Base-by-base conservation (phyloP, 2,113 vertebrate species). In the Ammodramus savannarum region DNA sequence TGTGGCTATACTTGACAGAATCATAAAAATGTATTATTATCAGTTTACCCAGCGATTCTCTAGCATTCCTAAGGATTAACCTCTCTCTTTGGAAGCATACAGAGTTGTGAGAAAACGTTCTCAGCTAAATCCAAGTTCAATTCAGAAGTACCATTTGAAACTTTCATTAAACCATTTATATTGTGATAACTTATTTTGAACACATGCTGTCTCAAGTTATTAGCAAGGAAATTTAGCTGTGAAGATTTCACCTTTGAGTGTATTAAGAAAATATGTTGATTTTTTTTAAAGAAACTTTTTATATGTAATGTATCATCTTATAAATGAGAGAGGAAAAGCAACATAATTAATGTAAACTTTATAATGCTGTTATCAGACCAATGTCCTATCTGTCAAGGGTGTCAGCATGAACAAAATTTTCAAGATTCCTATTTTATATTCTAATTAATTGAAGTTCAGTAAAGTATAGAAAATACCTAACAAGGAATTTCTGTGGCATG, bases 11-110 rank as follows among this genome's bases (percentile, higher is more conserved):
- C 95, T 96, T 97, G 85, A 94, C 75, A 94, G 90, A 93, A 91
- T 95, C 87, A 97, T 94, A 95, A 95, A 95, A 95, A 93, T 90
- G 78, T 95, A 93, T 75, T 94, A 97, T 94, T 97, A 94, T 91
- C 90, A 93, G 71, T 95, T 96, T 96, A 89, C 59, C 38, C 85
- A 90, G 93, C 83, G 92, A 82, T 93, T 97, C 82, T 87, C 82
- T 80, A 83, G 46, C 78, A 94, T 93, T 97, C 95, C 85, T 91
- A 88, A 87, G 96, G 89, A 96, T 95, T 96, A 96, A 87, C 71
- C 29, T 91, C 66, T 94, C 57, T 95, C 69, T 25, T 79, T 90
- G 82, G 92, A 90, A 88, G 89, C 80, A 87, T 29, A 82, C 54
- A 68, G 75, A 95, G 48, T 79, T 82, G 87, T 91, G 78, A 94